Evolutionary conservation across 2,113 vertebrate species (phyloP), one percentile per base, ranked within the genome.

Genomic region (Pterophyllum scalare): DNA sequence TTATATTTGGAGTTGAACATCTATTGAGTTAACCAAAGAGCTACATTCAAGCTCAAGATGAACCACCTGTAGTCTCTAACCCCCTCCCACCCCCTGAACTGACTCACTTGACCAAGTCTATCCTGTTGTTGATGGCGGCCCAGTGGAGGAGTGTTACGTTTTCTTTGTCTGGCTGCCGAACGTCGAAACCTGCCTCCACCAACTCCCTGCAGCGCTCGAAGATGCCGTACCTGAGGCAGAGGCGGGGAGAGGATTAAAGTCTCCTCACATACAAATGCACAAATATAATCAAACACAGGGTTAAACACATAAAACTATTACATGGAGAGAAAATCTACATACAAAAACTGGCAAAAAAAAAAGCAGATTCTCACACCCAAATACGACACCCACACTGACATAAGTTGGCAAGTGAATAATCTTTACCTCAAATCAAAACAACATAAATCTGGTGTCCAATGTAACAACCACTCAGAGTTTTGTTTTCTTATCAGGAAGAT

Each of bases 71-170:
- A 46, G 65, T 11, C 12, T 46, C 14, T 1, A 10, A 75, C 4
- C 52, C 17, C 19, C 12, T 26, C 28, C 31, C 52, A 9, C n/a
- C 0, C 26, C n/a, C 0, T 5, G 38, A 6, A 1, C 3, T 17
- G 26, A 97, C 97, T 85, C 95, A 99, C 98, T 99, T 99, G 94
- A 99, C 98, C 93, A 99, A 93, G 93, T 99, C 98, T 96, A 99
- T 96, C 89, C 98, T 97, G 95, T 99, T 99, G 95, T 99, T 99
- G 94, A 99, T 99, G 88, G 98, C 98, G 76, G 98, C 98, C 98
- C 98, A 99, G 81, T 99, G 98, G n/a, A 99, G 97, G 74, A 99
- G 98, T 0, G 98, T 99, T 40, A 99, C 98, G 0, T 99, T 99
- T 95, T 99, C 98, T 95, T 99, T 99, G 95, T 99, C 98, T 60